Evolutionary conservation across 2,888 invertebrate genomes (phyloP), one percentile per base, ranked within the genome.

Genomic region (Drosophila trichaetosa): DNA sequence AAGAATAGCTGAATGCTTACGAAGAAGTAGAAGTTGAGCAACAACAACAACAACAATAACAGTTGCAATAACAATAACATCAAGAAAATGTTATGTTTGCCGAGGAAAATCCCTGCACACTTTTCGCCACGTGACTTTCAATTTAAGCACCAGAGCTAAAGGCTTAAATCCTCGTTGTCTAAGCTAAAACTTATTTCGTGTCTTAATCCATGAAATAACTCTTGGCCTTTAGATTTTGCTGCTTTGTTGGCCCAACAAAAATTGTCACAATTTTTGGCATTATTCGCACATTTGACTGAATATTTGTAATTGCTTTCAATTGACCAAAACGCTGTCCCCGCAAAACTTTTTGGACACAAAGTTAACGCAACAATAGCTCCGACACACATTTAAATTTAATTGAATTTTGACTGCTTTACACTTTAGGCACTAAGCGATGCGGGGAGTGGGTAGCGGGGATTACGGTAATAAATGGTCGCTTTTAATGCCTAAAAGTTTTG

Each of bases 271-370:
- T 56, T 49, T 38, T 27, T 21, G 24, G 5, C 13, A 38, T 54
- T 53, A 49, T 33, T 24, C 42, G 31, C 31, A 31, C 8, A 53
- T 11, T 58, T 18, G 16, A 33, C 31, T 34, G 38, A 11, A 38
- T 33, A 68, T 48, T 18, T 79, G 86, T 83, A 84, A 84, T 89
- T 86, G 83, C 87, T 83, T 87, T 75, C 73, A 85, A 87, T 85
- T 85, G 84, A 87, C 87, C 88, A 69, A 73, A 79, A 68, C 63
- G 57, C 57, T 60, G 31, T 31, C 53, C 33, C 40, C 21, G 13
- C 40, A 31, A 73, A 88, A 89, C 72, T 87, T 89, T 56, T 11
- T 64, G 27, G 58, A 65, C 76, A 84, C 79, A 75, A 83, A 86
- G 69, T 59, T 73, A 57, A 82, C 69, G 69, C 40, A 61, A 79